A percentile compares a stretch with the other conserved stretches of the same genome.
Evolutionary conservation across 2,888 invertebrate species (phyloP).

Genomic region (Ceriagrion tenellum): DNA sequence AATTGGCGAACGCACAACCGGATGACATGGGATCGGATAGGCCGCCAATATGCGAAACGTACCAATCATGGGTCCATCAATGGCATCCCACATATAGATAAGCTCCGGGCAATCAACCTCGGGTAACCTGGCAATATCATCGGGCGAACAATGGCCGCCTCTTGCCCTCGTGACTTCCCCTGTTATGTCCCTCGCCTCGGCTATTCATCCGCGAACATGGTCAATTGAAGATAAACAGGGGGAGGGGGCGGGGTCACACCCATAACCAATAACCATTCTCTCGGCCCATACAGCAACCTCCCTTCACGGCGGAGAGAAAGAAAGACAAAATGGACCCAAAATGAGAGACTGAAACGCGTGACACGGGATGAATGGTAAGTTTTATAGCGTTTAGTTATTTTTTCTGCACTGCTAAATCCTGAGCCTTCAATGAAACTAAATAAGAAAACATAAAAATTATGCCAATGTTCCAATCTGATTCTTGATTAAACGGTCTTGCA

Average conservation of each 20-base stretch:
- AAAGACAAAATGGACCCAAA: not conserved
- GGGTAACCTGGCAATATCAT: not conserved
- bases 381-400: too few relatives aligned
- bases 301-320: not conserved
- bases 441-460: too few relatives aligned
- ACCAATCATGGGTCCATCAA: not conserved
- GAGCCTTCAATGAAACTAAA: too few relatives aligned
- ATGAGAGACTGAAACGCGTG: not conserved
- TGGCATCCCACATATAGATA: not conserved
- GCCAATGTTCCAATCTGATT: too few relatives aligned
- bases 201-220: constrained; percentile 13
- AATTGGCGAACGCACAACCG: not conserved
- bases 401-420: too few relatives aligned
- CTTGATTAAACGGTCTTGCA: too few relatives aligned
- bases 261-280: not conserved
- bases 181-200: not conserved
- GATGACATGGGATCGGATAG: not conserved
- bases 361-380: not conserved
- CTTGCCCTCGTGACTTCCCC: not conserved
- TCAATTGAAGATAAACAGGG: constrained; percentile 31
- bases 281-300: not conserved
- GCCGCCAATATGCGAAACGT: not conserved
- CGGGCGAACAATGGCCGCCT: not conserved
- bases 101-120: not conserved
- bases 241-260: not conserved